phyloP scores from a whole-genome alignment of 2,888 invertebrate genomes.

The Melieria crassipennis region DNA sequence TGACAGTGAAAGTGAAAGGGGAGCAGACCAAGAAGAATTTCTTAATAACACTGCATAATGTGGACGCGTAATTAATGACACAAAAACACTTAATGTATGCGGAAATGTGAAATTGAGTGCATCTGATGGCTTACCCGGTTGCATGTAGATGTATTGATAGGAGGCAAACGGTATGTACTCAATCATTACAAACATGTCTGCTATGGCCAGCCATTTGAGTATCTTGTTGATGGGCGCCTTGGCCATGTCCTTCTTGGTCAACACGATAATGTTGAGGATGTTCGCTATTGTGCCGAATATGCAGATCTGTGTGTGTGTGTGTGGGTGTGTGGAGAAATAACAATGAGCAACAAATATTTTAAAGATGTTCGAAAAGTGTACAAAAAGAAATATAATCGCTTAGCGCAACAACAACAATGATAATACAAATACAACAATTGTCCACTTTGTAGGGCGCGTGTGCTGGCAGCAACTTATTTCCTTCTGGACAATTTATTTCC shows the following conservation, averaged over 20 bases:
- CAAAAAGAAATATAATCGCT: not conserved
- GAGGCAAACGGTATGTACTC: conserved; percentile 82
- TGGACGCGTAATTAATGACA: no score
- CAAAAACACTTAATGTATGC: not conserved
- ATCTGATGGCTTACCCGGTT: conserved; percentile 67
- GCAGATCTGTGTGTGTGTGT: conserved; percentile 72
- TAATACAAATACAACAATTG: not conserved
- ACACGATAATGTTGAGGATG: conserved; percentile 84
- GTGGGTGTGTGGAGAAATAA: no score
- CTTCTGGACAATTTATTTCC: not conserved
- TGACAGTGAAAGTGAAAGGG: not conserved
- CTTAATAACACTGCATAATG: no score
- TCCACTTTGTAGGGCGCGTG: not conserved
- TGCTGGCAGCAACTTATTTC: not conserved
- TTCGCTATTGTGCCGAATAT: conserved; percentile 89
- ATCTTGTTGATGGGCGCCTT: conserved; percentile 87
- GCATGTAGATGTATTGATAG: conserved; percentile 72
- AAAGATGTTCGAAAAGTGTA: no score
- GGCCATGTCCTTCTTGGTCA: conserved; percentile 83
- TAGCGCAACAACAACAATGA: not conserved
- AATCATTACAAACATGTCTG: conserved; percentile 90
- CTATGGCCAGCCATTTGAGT: conserved; percentile 83
- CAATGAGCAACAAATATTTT: no score
- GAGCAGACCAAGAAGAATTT: not conserved
- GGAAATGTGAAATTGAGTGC: not conserved